Conservation (phyloP, 2,113 vertebrate species). For the Gopherus evgoodei region DNA sequence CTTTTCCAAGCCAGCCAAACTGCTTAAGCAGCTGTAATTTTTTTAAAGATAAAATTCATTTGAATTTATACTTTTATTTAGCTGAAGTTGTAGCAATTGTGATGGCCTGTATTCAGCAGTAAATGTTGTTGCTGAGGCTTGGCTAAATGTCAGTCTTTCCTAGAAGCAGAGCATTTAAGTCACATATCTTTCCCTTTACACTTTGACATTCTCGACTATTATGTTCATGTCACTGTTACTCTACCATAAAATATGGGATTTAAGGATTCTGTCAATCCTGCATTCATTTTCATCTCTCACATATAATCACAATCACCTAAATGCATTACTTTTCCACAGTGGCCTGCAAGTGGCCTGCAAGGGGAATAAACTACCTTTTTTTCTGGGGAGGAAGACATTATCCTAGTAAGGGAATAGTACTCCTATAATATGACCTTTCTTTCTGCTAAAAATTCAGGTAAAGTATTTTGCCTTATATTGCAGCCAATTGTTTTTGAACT, state of each 20-base stretch:
- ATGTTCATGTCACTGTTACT: not conserved
- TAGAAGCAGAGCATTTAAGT: accelerated
- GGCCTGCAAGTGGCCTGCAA: not conserved
- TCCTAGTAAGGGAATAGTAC: not conserved
- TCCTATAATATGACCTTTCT: not conserved
- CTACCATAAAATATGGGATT: not conserved
- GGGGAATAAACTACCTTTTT: not conserved
- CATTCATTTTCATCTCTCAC: slow-evolving; percentile 37
- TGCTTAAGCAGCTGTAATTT: not conserved
- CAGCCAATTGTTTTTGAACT: not conserved
- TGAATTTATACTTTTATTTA: slow-evolving; percentile 28
- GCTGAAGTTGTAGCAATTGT: not conserved
- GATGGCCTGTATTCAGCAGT: slow-evolving; percentile 7
- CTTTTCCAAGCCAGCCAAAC: not conserved
- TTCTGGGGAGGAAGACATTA: not conserved
- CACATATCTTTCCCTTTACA: not conserved
- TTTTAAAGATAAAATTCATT: slow-evolving; percentile 46
- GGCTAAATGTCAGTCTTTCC: slow-evolving; percentile 1
- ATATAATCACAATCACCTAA: not conserved
- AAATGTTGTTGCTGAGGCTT: not conserved
- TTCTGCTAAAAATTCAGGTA: not conserved
- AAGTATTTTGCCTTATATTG: not conserved
- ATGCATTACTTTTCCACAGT: slow-evolving; percentile 17
- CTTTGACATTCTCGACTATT: not conserved
- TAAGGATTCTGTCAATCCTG: slow-evolving; percentile 37